Percentiles rank a stretch among this genome's conserved stretches.
phyloP scores from a whole-genome alignment of 2,797 vertebrate genomes.

The Paramormyrops hopkinsi region DNA sequence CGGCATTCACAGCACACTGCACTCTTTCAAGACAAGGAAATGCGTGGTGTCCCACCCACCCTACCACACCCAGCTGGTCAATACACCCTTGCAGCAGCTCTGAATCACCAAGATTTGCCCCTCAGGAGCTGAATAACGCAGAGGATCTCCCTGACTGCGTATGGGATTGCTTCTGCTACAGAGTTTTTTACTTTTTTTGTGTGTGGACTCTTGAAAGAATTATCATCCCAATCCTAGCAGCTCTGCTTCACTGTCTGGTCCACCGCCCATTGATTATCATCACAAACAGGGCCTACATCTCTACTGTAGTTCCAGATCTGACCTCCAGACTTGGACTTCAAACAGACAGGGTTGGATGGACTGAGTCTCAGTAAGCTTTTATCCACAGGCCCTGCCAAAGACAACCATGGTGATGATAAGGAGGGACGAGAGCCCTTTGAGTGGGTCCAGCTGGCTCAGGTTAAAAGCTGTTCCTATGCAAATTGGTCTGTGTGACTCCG shows the following conservation, averaged over 20 bases:
- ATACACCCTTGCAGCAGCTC: conserved; percentile 12
- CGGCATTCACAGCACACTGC: background rate
- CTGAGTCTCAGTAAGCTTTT: conserved; percentile 8
- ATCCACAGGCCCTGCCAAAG: conserved; percentile 38
- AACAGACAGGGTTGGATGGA: conserved; percentile 12
- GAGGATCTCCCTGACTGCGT: background rate
- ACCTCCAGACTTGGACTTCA: conserved; percentile 15
- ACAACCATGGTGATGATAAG: conserved; percentile 33
- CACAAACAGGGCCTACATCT: background rate
- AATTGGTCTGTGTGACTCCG: conserved; percentile 37
- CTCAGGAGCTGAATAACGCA: background rate
- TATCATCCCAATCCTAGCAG: background rate
- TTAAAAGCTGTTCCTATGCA: conserved; percentile 41
- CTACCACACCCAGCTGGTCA: conserved; percentile 17
- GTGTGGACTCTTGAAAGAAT: background rate
- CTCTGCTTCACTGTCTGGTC: background rate
- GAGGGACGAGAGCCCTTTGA: conserved; percentile 31
- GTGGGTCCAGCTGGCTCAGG: conserved; percentile 39
- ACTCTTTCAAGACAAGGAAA: background rate
- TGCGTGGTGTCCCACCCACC: background rate
- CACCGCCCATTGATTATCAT: background rate
- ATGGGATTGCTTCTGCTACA: background rate
- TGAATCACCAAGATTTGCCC: background rate
- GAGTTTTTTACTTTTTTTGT: background rate
- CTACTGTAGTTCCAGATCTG: conserved; percentile 5